A percentile compares a stretch with the other conserved stretches of the same genome.
These are phyloP conservation scores for Aplysia californica DNA, from an alignment of 1,140 invertebrate species.

Conservation along the genomic window DNA sequence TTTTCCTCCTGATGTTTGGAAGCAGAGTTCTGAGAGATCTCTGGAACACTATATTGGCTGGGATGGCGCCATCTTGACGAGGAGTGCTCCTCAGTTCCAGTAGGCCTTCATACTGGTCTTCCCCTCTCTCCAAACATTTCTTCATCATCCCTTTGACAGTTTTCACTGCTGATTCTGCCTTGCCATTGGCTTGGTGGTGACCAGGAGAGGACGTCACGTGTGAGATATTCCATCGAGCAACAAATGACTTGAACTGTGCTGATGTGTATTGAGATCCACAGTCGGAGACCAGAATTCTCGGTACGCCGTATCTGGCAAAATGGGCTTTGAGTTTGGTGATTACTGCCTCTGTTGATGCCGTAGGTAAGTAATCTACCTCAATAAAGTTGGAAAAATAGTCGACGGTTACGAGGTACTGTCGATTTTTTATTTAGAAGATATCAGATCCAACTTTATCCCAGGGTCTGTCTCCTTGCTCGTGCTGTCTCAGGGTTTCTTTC, in stretches of 20 bases:
- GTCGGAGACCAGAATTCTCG: not conserved
- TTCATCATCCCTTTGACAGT: conserved; percentile 38
- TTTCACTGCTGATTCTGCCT: conserved; percentile 44
- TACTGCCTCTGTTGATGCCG: not conserved
- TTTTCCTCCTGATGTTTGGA: conserved; percentile 5
- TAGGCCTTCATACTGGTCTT: conserved; percentile 32
- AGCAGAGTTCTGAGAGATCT: conserved; percentile 11
- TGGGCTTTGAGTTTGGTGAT: not conserved
- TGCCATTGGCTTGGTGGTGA: conserved; percentile 37
- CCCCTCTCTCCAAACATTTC: conserved; percentile 30
- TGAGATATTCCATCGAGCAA: not conserved
- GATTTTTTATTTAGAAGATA: not conserved
- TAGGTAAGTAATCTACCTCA: not conserved
- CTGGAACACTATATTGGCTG: conserved; percentile 38
- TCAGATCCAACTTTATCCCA: not conserved
- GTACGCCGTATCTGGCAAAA: not conserved
- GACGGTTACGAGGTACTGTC: not conserved
- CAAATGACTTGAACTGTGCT: not conserved
- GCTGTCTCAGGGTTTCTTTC: not conserved
- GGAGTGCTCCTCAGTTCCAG: conserved; percentile 40
- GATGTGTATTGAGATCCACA: not conserved
- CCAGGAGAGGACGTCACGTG: conserved; percentile 24
- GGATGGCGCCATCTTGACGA: conserved; percentile 33
- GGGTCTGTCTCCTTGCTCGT: not conserved
- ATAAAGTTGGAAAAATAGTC: not conserved